A percentile compares a stretch with the other conserved stretches of the same genome.
Conservation (phyloP, 2,888 invertebrate species). For the Monochamus alternatus region DNA sequence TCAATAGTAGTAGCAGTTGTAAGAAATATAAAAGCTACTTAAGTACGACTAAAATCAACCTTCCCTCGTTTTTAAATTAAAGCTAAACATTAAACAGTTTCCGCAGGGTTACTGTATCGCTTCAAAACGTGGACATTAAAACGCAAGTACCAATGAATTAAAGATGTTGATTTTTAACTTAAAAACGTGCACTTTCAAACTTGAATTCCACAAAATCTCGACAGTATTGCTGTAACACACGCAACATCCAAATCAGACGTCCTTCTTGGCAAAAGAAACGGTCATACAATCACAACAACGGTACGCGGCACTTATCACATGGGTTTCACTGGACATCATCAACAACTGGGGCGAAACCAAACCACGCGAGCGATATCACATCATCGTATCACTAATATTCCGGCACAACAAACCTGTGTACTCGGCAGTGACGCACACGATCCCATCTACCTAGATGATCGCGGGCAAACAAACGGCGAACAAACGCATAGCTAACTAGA, state of each 20-base stretch:
- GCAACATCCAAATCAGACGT: neutral
- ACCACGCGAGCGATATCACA: slow-evolving; percentile 19
- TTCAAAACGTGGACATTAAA: too few relatives aligned
- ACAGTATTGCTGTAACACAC: neutral
- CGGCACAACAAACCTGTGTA: slow-evolving; percentile 30
- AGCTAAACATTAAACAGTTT: too few relatives aligned
- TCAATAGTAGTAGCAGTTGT: too few relatives aligned
- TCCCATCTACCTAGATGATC: slow-evolving; percentile 23
- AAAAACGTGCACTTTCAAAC: neutral
- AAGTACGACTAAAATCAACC: too few relatives aligned
- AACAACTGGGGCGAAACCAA: slow-evolving; percentile 1
- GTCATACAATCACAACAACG: too few relatives aligned
- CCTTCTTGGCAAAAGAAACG: too few relatives aligned
- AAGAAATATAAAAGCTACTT: too few relatives aligned
- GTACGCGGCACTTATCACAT: neutral
- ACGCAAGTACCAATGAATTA: neutral
- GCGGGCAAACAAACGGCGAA: slow-evolving; percentile 27
- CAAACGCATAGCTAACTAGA: slow-evolving; percentile 49
- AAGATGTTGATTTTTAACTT: neutral
- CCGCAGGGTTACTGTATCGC: too few relatives aligned
- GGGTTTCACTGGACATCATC: neutral
- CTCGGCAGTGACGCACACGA: slow-evolving; percentile 30
- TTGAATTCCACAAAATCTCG: neutral
- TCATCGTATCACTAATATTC: slow-evolving; percentile 28
- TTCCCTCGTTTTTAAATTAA: too few relatives aligned